Evolutionary conservation across 2,113 vertebrate genomes (phyloP), one percentile per base, ranked within the genome.

Genomic region (Polypterus bichir): DNA sequence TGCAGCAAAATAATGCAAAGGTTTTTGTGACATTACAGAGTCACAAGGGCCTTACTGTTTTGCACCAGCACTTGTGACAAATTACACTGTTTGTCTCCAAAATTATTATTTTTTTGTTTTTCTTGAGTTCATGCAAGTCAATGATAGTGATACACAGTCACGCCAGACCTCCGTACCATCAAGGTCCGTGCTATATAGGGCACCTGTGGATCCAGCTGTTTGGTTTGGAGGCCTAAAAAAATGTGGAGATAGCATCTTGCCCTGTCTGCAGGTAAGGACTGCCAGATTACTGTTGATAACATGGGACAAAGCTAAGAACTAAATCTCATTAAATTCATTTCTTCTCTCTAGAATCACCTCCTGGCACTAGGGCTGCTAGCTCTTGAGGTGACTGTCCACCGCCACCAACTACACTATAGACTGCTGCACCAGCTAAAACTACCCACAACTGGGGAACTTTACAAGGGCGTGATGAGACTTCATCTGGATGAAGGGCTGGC

Each of bases 211-310:
- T 53, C 78, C 78, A 0, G 68, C 75, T 0, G 60, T 66, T 51
- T 80, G 84, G 79, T 73, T 76, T 4, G 66, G 84, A 5, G 84
- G 76, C 0, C 60, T 81, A 7, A 63, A 11, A 54, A 86, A 82
- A 63, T 69, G 77, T 46, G 59, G 73, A 2, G 81, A 76, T 61
- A 67, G 70, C 44, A 78, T 77, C 66, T 66, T 77, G 9, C 83
- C 76, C 52, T 90, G 75, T 60, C 77, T 87, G 2, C 61, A 70
- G 80, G 84, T 84, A 73, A 44, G 7, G 54, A 27, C 27, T 27
- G 27, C 27, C 27, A 27, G 27, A 27, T 27, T 27, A 27, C 27
- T 27, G 27, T 27, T 27, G 27, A 27, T 27, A 27, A 27, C 27
- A 27, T 27, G 27, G 27, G 27, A 27, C 27, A 27, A 27, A 27